A percentile compares a stretch with the other conserved stretches of the same genome.
Evolutionary conservation across 2,888 invertebrate genomes (phyloP).

Genomic region (Aromia moschata): DNA sequence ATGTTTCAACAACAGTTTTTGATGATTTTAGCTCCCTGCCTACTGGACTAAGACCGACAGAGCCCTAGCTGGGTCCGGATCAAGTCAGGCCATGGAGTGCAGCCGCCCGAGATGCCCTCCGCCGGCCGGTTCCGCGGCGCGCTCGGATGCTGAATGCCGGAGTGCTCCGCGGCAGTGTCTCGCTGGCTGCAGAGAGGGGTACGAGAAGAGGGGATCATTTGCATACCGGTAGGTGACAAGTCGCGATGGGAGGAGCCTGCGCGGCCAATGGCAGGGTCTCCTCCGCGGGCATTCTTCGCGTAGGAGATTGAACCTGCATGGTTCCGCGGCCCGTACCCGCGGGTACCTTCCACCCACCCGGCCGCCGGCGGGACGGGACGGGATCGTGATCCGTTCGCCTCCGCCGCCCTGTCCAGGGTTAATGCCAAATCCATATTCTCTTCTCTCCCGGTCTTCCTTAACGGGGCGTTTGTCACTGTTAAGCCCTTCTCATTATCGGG

Average conservation of each 20-base stretch:
- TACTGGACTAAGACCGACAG: too few species aligned
- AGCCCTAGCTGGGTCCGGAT: not conserved
- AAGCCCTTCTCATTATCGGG: constrained; percentile 45
- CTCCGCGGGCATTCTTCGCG: constrained; percentile 55
- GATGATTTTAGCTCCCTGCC: too few species aligned
- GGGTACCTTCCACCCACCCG: constrained; percentile 53
- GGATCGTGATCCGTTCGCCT: constrained; percentile 25
- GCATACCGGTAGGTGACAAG: constrained; percentile 66
- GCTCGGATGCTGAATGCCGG: constrained; percentile 43
- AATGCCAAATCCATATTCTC: constrained; percentile 52
- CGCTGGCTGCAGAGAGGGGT: constrained; percentile 45
- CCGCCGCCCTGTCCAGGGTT: constrained; percentile 41
- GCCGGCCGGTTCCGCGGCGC: constrained; percentile 21
- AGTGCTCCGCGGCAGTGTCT: constrained; percentile 31
- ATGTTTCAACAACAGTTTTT: too few species aligned
- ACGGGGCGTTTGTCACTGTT: constrained; percentile 47
- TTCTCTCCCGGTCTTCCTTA: constrained; percentile 40
- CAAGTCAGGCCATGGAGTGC: too few species aligned
- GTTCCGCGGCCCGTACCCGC: constrained; percentile 57
- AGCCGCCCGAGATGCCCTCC: constrained; percentile 9
- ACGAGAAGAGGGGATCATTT: constrained; percentile 56
- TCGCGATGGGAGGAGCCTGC: constrained; percentile 60
- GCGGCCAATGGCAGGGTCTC: constrained; percentile 57
- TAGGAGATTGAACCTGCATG: constrained; percentile 61
- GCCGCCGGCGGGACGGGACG: constrained; percentile 49